phyloP scores from a whole-genome alignment of 2,888 invertebrate species.

The Parnassius apollo region DNA sequence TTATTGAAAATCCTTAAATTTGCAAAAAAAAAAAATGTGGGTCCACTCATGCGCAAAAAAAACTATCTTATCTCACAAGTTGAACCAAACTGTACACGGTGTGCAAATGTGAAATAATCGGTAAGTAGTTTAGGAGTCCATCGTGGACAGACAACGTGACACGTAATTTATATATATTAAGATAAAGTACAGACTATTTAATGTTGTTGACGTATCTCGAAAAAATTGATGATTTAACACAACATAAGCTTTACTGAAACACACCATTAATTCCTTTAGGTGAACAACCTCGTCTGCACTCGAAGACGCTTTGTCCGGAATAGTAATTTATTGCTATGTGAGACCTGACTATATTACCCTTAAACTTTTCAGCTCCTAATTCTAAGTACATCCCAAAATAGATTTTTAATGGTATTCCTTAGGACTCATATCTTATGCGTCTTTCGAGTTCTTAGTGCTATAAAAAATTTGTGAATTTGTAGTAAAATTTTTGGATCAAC shows the following conservation, averaged over 20 bases:
- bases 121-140: too few species aligned
- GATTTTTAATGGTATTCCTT: slow-evolving; percentile 5
- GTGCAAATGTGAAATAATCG: too few species aligned
- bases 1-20: too few species aligned
- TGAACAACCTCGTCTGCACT: slow-evolving; percentile 64
- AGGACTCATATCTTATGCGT: too few species aligned
- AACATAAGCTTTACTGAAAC: slow-evolving; percentile 57
- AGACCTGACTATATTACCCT: slow-evolving; percentile 47
- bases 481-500: too few species aligned
- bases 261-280: slow-evolving; percentile 69
- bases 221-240: slow-evolving; percentile 59
- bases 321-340: slow-evolving; percentile 66
- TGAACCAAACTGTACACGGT: too few species aligned
- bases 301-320: slow-evolving; percentile 65
- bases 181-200: slow-evolving; percentile 33
- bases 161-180: slow-evolving; percentile 2
- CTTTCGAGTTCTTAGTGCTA: too few species aligned
- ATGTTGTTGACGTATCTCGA: slow-evolving; percentile 49
- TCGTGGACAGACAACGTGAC: too few species aligned
- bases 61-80: too few species aligned
- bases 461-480: too few species aligned
- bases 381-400: slow-evolving; percentile 19
- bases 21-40: too few species aligned
- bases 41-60: too few species aligned
- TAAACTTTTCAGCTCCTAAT: slow-evolving; percentile 29